Percentiles rank a stretch among this genome's conserved stretches.
Conservation (phyloP, 1,140 invertebrate species). For the Calephelis nemesis region DNA sequence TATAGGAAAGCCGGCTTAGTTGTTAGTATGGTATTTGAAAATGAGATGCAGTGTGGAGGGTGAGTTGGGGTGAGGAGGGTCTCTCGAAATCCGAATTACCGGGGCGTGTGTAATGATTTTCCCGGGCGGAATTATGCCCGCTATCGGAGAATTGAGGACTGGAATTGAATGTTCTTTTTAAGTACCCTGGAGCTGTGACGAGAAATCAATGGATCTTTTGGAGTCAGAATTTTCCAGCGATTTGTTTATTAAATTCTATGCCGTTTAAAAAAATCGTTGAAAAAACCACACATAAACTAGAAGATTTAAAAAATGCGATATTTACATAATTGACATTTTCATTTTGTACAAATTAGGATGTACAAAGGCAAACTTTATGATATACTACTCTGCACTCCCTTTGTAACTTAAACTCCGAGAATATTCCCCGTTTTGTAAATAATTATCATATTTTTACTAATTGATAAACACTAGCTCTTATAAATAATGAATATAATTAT, state of each 20-base stretch:
- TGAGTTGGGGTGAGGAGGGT: conserved; percentile 40
- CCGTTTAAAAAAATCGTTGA: neutral
- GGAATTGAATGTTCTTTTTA: conserved; percentile 68
- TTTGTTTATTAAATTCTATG: conserved; percentile 1
- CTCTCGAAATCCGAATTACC: conserved; percentile 76
- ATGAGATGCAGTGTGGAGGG: conserved; percentile 73
- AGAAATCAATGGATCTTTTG: conserved; percentile 18
- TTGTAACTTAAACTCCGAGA: no score
- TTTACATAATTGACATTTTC: no score
- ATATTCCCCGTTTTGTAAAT: no score
- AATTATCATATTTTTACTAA: no score
- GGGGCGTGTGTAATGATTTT: conserved; percentile 78
- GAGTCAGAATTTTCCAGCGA: conserved; percentile 11
- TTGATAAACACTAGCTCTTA: no score
- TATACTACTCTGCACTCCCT: no score
- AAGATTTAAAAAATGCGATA: no score
- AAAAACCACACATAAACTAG: neutral
- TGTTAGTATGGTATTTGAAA: conserved; percentile 68
- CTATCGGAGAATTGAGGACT: conserved; percentile 64
- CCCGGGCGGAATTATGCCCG: conserved; percentile 71
- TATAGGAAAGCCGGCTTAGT: conserved; percentile 55
- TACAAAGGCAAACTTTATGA: no score
- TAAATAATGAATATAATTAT: no score
- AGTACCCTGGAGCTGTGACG: conserved; percentile 31
- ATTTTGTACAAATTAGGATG: no score